phyloP scores from a whole-genome alignment of 2,797 vertebrate genomes.

The Potorous gilbertii region DNA sequence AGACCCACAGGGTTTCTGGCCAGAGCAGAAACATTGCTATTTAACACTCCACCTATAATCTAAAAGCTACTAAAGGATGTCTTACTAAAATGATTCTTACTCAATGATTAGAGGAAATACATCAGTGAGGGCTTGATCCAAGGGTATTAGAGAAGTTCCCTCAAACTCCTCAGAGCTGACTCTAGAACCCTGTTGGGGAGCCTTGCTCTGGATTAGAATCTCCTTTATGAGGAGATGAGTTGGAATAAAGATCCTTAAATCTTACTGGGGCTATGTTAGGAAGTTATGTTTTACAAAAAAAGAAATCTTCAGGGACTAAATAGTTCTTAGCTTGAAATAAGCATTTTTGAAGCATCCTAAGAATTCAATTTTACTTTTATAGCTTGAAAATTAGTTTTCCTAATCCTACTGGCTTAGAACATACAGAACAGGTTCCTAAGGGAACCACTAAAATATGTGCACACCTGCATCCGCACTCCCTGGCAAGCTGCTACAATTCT shows the following conservation, averaged over 20 bases:
- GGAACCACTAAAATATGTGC: neutral
- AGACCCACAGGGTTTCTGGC: neutral
- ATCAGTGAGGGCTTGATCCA: neutral
- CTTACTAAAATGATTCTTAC: neutral
- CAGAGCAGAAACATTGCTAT: neutral
- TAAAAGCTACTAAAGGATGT: neutral
- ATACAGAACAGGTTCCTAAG: slow-evolving; percentile 24
- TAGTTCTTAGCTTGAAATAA: slow-evolving; percentile 31
- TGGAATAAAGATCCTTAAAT: neutral
- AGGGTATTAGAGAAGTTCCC: neutral
- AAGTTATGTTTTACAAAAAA: neutral
- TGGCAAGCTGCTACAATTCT: neutral
- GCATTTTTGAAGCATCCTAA: neutral
- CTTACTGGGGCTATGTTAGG: neutral
- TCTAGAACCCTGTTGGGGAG: neutral
- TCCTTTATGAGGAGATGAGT: neutral
- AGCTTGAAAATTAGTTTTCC: neutral
- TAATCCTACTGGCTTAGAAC: neutral
- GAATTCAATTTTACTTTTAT: slow-evolving; percentile 35
- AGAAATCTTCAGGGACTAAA: slow-evolving; percentile 25
- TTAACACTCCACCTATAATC: neutral
- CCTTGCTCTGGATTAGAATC: neutral
- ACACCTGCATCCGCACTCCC: neutral
- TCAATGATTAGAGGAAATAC: neutral
- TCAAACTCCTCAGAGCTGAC: neutral